A percentile compares a stretch with the other conserved stretches of the same genome.
Conservation (phyloP, 1,140 invertebrate species). For the Bombus polaris region DNA sequence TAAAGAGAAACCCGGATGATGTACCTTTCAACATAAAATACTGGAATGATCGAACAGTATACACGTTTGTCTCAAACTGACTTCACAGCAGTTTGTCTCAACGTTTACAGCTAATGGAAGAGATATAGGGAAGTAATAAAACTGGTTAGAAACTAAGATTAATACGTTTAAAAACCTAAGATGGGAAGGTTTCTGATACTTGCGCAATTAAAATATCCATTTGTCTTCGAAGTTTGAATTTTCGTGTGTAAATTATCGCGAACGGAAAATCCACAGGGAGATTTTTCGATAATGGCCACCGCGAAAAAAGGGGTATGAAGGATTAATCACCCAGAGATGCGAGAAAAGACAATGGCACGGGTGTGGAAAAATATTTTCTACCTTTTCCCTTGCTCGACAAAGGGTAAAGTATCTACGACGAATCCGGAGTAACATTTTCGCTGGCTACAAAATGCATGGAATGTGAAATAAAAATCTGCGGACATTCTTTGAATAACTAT, state of each 20-base stretch:
- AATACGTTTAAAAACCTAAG: too few species aligned
- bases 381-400: slow-evolving; percentile 51
- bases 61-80: neutral
- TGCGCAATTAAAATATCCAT: neutral
- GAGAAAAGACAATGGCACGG: slow-evolving; percentile 69
- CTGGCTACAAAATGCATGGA: neutral
- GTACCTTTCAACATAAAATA: neutral
- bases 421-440: slow-evolving; percentile 50
- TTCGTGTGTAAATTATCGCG: neutral
- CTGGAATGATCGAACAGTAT: neutral
- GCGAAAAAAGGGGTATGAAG: slow-evolving; percentile 55
- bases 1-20: slow-evolving; percentile 16
- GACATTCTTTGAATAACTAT: slow-evolving; percentile 2
- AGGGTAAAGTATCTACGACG: slow-evolving; percentile 62
- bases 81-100: neutral
- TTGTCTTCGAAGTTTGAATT: neutral
- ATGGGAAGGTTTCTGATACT: neutral
- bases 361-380: slow-evolving; percentile 74
- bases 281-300: slow-evolving; percentile 32
- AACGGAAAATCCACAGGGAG: neutral
- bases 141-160: too few species aligned
- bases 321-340: slow-evolving; percentile 73
- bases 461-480: neutral
- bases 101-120: neutral
- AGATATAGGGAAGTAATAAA: neutral